Conservation (phyloP, 2,113 vertebrate genomes). For the Ginglymostoma cirratum region DNA sequence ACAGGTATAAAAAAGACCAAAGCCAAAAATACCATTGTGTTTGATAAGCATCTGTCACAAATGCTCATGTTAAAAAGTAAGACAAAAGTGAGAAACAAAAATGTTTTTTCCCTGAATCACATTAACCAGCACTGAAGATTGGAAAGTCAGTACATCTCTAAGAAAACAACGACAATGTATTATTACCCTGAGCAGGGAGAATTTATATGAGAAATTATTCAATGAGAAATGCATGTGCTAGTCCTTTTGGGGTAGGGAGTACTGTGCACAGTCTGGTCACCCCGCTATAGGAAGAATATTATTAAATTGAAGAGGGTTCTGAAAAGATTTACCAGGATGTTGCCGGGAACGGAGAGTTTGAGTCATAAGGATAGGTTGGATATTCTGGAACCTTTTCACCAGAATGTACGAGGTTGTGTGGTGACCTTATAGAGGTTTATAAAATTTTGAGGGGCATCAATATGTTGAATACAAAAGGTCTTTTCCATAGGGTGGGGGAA, state of each 20-base stretch:
- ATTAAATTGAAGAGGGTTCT: too few relatives aligned
- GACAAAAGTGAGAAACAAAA: background rate
- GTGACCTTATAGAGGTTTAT: too few relatives aligned
- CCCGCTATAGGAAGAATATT: too few relatives aligned
- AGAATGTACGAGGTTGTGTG: too few relatives aligned
- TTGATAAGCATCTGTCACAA: background rate
- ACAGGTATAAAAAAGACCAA: background rate
- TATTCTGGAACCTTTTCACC: too few relatives aligned
- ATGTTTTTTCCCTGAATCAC: background rate
- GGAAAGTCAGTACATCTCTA: background rate
- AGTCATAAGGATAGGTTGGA: too few relatives aligned
- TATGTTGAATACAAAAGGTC: too few relatives aligned
- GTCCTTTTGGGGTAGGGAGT: background rate
- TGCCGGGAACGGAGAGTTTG: too few relatives aligned
- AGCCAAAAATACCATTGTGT: background rate
- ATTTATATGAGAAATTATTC: background rate
- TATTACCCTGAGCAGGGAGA: background rate
- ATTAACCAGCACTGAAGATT: background rate
- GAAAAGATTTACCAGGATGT: too few relatives aligned
- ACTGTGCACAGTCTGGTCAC: too few relatives aligned
- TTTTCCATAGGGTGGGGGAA: too few relatives aligned
- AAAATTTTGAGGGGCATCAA: too few relatives aligned
- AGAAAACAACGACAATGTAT: background rate
- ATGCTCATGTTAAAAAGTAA: background rate
- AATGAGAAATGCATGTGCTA: background rate